Evolutionary conservation across 2,797 vertebrate genomes (phyloP), one percentile per base, ranked within the genome.

Genomic region (Meda fulgida): DNA sequence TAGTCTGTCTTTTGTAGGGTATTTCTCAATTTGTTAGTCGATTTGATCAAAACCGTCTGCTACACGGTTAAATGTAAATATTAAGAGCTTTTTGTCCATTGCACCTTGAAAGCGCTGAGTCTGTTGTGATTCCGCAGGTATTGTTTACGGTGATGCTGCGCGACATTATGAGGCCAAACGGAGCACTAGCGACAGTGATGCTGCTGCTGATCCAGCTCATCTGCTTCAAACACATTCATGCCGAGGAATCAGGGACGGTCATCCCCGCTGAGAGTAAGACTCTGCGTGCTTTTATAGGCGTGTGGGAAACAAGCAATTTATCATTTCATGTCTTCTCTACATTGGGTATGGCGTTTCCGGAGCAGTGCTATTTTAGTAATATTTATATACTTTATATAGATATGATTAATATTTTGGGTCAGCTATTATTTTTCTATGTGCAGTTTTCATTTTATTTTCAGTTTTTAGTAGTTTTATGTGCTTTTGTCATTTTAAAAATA

Each of bases 211-310:
- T 92, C 7, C 94, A 94, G 89, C 89, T 96, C 3, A 80, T 96
- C 21, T 91, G 92, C 69, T 18, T 87, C 5, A 91, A 93, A 79
- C 92, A 93, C 34, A 86, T 87, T 13, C 89, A 90, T 84, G 94
- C 94, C 51, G 94, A 96, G 85, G 96, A 96, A 88, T 86, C 93
- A 0, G 97, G 97, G 89, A 97, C 96, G 8, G 94, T 96, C 84
- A 96, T 98, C 81, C 96, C 96, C 80, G 95, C 97, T 14, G 97
- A 98, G 92, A 97, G 97, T 97, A 95, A 0, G 97, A 67, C 66
- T 31, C 31, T 31, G 26, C 43, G 5, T 21, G 78, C 63, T 34
- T 38, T 65, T 66, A 76, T 55, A 63, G 36, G 66, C 43, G n/a
- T 40, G 19, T 48, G 5, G 11, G 4, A 21, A 1, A 18, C 43